Percentiles rank a stretch among this genome's conserved stretches.
Evolutionary conservation across 2,113 vertebrate genomes (phyloP).

Genomic region (Panthera tigris): DNA sequence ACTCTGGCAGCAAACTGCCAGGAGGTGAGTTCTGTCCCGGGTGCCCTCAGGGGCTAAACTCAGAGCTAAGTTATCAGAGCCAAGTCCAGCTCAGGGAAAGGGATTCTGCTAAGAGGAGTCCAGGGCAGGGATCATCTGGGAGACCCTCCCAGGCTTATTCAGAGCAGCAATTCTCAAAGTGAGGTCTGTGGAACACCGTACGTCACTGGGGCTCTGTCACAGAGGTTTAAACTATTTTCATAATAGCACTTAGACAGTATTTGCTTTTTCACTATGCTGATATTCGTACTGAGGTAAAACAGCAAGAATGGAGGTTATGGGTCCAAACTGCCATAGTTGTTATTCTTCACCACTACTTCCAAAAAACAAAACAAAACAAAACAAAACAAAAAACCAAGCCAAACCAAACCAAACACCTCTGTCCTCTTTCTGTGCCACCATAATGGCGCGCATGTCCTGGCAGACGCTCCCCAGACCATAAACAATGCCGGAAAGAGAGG

Average conservation of each 20-base stretch:
- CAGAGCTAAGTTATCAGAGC: not conserved
- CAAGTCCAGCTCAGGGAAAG: not conserved
- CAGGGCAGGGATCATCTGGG: not conserved
- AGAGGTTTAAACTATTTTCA: not conserved
- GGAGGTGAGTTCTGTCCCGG: not conserved
- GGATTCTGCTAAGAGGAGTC: not conserved
- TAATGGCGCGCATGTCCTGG: too few species aligned
- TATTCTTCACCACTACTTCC: not conserved
- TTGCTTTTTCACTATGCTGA: not conserved
- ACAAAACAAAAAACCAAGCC: too few species aligned
- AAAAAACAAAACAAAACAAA: too few species aligned
- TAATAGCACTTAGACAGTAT: not conserved
- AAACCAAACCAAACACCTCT: too few species aligned
- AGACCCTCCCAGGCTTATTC: not conserved
- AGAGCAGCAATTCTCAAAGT: not conserved
- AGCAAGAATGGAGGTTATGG: not conserved
- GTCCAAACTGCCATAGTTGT: not conserved
- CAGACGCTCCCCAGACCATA: too few species aligned
- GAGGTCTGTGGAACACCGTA: not conserved
- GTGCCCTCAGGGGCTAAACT: not conserved
- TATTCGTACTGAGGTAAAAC: not conserved
- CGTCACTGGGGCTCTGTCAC: not conserved
- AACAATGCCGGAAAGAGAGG: too few species aligned
- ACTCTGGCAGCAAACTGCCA: not conserved
- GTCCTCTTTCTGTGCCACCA: too few species aligned